Percentiles rank a stretch among this genome's conserved stretches.
phyloP scores from a whole-genome alignment of 2,888 invertebrate genomes.

The Theodoxus fluviatilis region DNA sequence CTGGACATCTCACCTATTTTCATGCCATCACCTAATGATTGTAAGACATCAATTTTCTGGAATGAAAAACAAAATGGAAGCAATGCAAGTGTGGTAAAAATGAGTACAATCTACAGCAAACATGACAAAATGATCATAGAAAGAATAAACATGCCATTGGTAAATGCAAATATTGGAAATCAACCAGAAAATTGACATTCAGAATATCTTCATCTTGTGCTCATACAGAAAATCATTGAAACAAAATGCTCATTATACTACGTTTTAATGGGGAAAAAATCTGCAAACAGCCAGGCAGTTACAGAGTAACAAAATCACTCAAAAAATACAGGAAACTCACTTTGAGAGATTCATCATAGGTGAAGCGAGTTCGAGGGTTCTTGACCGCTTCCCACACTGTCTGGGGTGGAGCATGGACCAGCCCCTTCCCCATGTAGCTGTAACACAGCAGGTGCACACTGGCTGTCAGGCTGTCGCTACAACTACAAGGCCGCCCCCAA shows the following conservation, averaged over 20 bases:
- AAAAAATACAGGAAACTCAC: constrained; percentile 34
- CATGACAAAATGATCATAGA: not conserved
- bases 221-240: too few species aligned
- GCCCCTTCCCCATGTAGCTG: constrained; percentile 61
- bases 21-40: constrained; percentile 45
- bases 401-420: constrained; percentile 54
- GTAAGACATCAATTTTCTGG: constrained; percentile 59
- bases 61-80: constrained; percentile 27
- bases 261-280: too few species aligned
- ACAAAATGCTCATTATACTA: too few species aligned
- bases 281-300: too few species aligned
- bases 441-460: constrained; percentile 22
- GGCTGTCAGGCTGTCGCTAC: not conserved
- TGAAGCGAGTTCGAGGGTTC: constrained; percentile 58
- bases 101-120: not conserved
- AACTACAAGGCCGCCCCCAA: not conserved
- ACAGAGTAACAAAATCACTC: too few species aligned
- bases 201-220: too few species aligned
- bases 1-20: constrained; percentile 60
- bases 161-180: not conserved
- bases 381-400: constrained; percentile 57
- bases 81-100: not conserved
- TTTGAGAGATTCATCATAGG: constrained; percentile 62
- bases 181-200: constrained; percentile 8
- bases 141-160: not conserved